Conservation (phyloP, 1,140 invertebrate genomes). For the Centruroides sculpturatus region DNA sequence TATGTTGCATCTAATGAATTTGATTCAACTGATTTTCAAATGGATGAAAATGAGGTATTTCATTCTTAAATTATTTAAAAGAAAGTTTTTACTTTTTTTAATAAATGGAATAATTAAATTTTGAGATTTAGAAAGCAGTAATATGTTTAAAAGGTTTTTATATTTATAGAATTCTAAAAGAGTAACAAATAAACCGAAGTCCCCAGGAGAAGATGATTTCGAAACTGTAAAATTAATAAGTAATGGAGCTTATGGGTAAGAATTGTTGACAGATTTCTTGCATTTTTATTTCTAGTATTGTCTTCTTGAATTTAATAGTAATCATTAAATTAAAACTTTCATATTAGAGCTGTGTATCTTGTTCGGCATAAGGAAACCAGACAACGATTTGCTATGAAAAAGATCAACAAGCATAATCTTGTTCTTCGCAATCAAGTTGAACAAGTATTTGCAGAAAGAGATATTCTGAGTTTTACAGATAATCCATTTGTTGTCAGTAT, state of each 20-base stretch:
- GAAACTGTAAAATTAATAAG: conserved; percentile 95
- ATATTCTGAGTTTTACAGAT: conserved; percentile 98
- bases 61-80: no score
- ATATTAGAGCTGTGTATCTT: conserved; percentile 79
- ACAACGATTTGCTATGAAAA: conserved; percentile 97
- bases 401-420: conserved; percentile 97
- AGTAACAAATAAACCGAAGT: conserved; percentile 18
- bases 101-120: no score
- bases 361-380: conserved; percentile 87
- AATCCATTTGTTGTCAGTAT: conserved; percentile 99
- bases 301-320: no score
- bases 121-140: no score
- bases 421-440: conserved; percentile 96
- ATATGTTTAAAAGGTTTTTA: no score
- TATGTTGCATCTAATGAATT: no score
- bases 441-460: conserved; percentile 95
- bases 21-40: no score
- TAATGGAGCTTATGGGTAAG: conserved; percentile 57
- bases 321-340: no score
- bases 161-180: background rate
- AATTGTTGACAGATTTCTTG: no score
- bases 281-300: no score
- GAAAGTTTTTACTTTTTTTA: no score
- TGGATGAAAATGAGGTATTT: no score
- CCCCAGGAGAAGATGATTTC: conserved; percentile 86